Conservation (phyloP, 2,797 vertebrate genomes). For the Cichlasoma orientale region DNA sequence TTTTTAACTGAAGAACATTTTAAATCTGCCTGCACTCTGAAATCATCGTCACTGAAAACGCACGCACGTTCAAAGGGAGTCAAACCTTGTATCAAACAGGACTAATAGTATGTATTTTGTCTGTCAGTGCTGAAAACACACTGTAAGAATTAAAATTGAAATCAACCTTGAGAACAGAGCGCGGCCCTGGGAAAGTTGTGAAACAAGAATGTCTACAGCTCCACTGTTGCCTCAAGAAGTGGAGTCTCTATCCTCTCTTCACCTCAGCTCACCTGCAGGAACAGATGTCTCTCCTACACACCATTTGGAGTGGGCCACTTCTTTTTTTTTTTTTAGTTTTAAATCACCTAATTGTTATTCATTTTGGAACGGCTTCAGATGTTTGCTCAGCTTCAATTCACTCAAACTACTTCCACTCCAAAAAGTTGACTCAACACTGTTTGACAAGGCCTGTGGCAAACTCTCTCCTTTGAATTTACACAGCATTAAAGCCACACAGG, state of each 20-base stretch:
- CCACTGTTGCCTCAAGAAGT: slow-evolving; percentile 5
- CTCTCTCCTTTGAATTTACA: slow-evolving; percentile 40
- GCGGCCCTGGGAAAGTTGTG: slow-evolving; percentile 29
- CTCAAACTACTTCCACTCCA: slow-evolving; percentile 30
- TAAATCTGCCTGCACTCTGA: not conserved
- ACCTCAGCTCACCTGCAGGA: slow-evolving; percentile 59
- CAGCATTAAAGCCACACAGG: not conserved
- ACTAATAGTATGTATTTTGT: not conserved
- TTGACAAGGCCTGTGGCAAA: slow-evolving; percentile 41
- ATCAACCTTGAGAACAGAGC: not conserved
- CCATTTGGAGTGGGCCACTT: slow-evolving; percentile 36
- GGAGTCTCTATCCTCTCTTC: slow-evolving; percentile 30
- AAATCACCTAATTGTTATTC: slow-evolving; percentile 57
- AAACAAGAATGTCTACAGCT: slow-evolving; percentile 32
- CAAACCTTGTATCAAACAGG: not conserved
- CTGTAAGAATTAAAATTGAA: not conserved
- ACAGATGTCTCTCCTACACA: slow-evolving; percentile 68
- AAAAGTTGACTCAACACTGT: slow-evolving; percentile 2
- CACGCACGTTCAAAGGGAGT: not conserved
- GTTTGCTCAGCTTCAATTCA: slow-evolving; percentile 48
- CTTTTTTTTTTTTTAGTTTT: not conserved
- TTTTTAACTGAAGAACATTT: not conserved
- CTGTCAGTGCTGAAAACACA: not conserved
- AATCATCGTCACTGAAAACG: not conserved
- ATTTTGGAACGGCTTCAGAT: slow-evolving; percentile 49